phyloP scores from a whole-genome alignment of 2,797 vertebrate genomes.

The Loriculus beryllinus region DNA sequence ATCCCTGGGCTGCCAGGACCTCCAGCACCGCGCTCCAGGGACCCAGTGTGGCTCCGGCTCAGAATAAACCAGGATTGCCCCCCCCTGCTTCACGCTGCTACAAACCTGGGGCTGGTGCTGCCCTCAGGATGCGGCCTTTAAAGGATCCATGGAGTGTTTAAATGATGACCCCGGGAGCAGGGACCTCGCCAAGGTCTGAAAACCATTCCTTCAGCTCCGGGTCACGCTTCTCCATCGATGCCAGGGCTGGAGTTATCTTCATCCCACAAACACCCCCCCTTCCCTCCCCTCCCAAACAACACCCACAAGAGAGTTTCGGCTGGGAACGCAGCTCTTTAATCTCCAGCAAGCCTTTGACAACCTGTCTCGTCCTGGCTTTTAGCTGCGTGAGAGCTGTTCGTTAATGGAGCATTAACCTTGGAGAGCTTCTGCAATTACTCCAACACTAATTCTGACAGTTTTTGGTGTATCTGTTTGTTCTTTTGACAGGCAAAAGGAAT shows the following conservation, averaged over 20 bases:
- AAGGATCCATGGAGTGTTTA: neutral
- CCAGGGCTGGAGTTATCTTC: neutral
- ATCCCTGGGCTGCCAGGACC: neutral
- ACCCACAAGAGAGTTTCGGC: constrained; percentile 34
- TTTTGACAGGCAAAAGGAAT: constrained; percentile 64
- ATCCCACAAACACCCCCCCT: neutral
- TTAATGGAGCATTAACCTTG: constrained; percentile 77
- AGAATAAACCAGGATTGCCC: rapidly evolving
- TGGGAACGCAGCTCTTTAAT: constrained; percentile 66
- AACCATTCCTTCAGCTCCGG: neutral
- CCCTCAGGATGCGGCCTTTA: rapidly evolving
- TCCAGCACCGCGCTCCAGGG: rapidly evolving
- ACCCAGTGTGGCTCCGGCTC: rapidly evolving
- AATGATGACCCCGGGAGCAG: rapidly evolving
- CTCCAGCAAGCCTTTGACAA: constrained; percentile 71
- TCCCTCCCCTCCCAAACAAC: constrained; percentile 12
- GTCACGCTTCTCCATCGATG: rapidly evolving
- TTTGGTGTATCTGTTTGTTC: constrained; percentile 40
- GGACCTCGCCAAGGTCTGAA: neutral
- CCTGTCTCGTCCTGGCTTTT: constrained; percentile 69
- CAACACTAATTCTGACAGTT: constrained; percentile 58
- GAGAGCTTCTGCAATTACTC: constrained; percentile 69
- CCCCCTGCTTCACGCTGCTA: rapidly evolving
- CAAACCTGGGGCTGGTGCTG: neutral
- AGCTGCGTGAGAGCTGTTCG: constrained; percentile 58